Base-by-base conservation (phyloP, 2,113 vertebrate genomes). In the Arothron firmamentum region DNA sequence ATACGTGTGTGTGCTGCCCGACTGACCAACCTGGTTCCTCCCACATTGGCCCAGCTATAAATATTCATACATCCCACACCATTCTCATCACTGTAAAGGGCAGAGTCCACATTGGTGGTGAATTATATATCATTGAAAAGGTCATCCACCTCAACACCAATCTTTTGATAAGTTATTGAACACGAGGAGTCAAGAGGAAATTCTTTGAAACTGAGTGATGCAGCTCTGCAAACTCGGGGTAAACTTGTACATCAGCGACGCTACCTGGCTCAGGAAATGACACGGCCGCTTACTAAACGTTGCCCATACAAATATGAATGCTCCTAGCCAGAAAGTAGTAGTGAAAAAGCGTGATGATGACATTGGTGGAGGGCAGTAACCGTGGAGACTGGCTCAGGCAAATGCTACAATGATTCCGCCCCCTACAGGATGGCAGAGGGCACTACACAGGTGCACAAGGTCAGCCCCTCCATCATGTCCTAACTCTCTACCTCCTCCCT, bases 111-210 rank as follows among this genome's bases (percentile, higher is more conserved):
- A 86, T 87, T 79, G 82, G 77, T 81, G 74, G 83, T 85, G 84
- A 87, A 88, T 87, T 87, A 89, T 87, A 85, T 84, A 88, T 85
- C 72, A 81, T 82, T 80, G 81, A 78, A 88, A 89, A 89, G 88
- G 88, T 89, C 88, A 84, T 63, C 73, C 65, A 83, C 70, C 71
- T 80, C 83, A 83, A 87, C 82, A 85, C 76, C 83, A 84, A 78
- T 87, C 82, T 75, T 78, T 75, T 73, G 65, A 80, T 85, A 80
- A 86, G 67, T 89, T 82, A 85, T 74, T 56, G 70, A 70, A 74
- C 69, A 67, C n/a, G 16, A 42, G 16, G 47, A 67, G 42, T 42
- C 56, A 67, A 58, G 21, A 80, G 50, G 66, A 67, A 38, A 38
- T 38, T 80, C 69, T 47, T 34, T 74, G 49, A 54, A 53, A 56